A percentile compares a stretch with the other conserved stretches of the same genome.
These are phyloP conservation scores for Napeogenes sylphis DNA, from an alignment of 2,888 invertebrate species.

Conservation along the genomic window DNA sequence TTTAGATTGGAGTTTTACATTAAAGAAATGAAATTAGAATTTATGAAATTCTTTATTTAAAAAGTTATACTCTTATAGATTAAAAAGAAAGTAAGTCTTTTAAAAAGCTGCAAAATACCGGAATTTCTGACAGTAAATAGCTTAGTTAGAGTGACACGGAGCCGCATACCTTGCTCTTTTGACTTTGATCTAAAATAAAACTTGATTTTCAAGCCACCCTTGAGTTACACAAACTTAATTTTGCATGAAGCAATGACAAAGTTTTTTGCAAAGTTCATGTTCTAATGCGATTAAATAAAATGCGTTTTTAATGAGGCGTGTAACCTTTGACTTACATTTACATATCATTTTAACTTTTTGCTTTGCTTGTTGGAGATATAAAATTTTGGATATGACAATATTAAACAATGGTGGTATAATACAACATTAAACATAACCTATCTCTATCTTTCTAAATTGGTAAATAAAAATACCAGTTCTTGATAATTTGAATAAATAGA, in stretches of 20 bases:
- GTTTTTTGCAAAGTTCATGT: conserved; percentile 54
- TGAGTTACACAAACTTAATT: conserved; percentile 64
- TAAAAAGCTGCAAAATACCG: not conserved
- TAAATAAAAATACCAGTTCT: too few relatives aligned
- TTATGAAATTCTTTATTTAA: not conserved
- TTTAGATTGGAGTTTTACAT: too few relatives aligned
- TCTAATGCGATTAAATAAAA: conserved; percentile 38
- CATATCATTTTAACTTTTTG: not conserved
- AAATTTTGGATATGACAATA: not conserved
- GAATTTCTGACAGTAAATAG: not conserved
- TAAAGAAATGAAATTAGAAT: not conserved
- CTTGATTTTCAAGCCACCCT: conserved; percentile 22
- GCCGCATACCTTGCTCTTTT: conserved; percentile 3
- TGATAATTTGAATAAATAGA: too few relatives aligned
- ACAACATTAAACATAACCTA: too few relatives aligned
- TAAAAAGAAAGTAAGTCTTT: not conserved
- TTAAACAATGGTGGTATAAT: too few relatives aligned
- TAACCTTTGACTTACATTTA: conserved; percentile 40
- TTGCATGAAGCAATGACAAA: conserved; percentile 72
- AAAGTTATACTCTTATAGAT: not conserved
- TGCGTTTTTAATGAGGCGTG: conserved; percentile 39
- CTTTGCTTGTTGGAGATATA: conserved; percentile 10
- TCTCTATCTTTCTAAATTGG: too few relatives aligned
- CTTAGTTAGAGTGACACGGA: conserved; percentile 1
- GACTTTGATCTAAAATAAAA: conserved; percentile 9